Evolutionary conservation across 2,888 invertebrate species (phyloP), one percentile per base, ranked within the genome.

Genomic region (Dexiosoma caninum): DNA sequence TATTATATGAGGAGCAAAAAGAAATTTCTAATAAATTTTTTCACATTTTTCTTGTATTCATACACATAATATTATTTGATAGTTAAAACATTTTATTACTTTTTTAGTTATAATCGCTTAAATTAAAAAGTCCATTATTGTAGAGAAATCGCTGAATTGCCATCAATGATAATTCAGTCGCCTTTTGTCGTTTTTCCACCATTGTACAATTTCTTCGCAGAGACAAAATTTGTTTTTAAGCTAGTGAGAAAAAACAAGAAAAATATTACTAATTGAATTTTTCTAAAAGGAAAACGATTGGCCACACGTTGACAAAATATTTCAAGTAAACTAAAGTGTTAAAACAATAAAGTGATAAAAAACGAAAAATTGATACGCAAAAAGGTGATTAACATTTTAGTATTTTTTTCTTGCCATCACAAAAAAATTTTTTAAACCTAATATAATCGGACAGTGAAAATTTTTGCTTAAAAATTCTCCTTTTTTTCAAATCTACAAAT

Each of bases 311-410:
- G 51, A n/a, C 19, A 74, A 62, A 55, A 53, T 23, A 69, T 55
- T 14, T 12, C 21, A 57, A 75, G 14, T 60, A 53, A 69, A 62
- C 53, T 35, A 49, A 59, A 69, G 72, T 81, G 72, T 53, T 69
- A 44, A 72, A 72, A 72, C 72, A 74, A 77, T 80, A 76, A 42
- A 76, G 77, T 80, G 75, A 71, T 76, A 74, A 69, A 60, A 75
- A 67, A 14, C 16, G 37, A 71, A 44, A 53, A 59, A 49, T 12
- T 66, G 77, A 64, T 59, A 77, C 77, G 77, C 72, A 81, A 77
- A 80, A 81, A 81, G 81, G 81, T 81, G 81, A 81, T 64, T 77
- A 77, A 76, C 64, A 55, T 32, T 51, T 6, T n/a, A 51, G 21
- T 55, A 37, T 72, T 35, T 67, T 53, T 55, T 67, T n/a, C n/a